A percentile compares a stretch with the other conserved stretches of the same genome.
Evolutionary conservation across 2,113 vertebrate species (phyloP).

Genomic region (Ophiodon elongatus): DNA sequence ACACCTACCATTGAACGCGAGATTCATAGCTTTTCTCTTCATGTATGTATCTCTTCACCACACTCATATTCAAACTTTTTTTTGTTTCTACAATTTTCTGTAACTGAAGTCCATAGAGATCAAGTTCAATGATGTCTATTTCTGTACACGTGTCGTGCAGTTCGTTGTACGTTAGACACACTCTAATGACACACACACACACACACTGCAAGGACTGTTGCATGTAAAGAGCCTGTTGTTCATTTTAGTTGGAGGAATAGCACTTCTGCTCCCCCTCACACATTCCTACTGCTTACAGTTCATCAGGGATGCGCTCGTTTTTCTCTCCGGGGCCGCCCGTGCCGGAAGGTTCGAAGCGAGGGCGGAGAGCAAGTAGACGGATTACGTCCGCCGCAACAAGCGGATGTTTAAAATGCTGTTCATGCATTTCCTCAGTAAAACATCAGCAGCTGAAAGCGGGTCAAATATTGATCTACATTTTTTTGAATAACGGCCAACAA

Average conservation of each 20-base stretch:
- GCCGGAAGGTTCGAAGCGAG: background rate
- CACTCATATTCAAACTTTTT: background rate
- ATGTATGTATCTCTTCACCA: too few species aligned
- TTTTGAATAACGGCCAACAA: too few species aligned
- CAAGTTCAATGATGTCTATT: too few species aligned
- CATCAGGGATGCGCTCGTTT: background rate
- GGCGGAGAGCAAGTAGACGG: background rate
- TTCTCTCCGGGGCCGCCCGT: background rate
- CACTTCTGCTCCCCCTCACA: background rate
- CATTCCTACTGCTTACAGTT: background rate
- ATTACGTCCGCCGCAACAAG: background rate
- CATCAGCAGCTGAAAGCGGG: background rate
- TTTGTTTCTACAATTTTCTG: background rate
- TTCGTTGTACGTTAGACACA: background rate
- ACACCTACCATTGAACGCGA: too few species aligned
- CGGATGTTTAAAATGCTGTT: background rate
- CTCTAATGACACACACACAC: background rate
- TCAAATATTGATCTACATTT: background rate
- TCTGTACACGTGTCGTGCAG: background rate
- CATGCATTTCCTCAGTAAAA: background rate
- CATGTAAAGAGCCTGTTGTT: background rate
- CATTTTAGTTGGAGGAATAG: background rate
- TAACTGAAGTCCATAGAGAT: background rate
- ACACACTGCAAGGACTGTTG: background rate
- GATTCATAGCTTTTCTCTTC: background rate